These are phyloP conservation scores for Phlogophora meticulosa DNA, from an alignment of 2,888 invertebrate species.

Conservation along the genomic window DNA sequence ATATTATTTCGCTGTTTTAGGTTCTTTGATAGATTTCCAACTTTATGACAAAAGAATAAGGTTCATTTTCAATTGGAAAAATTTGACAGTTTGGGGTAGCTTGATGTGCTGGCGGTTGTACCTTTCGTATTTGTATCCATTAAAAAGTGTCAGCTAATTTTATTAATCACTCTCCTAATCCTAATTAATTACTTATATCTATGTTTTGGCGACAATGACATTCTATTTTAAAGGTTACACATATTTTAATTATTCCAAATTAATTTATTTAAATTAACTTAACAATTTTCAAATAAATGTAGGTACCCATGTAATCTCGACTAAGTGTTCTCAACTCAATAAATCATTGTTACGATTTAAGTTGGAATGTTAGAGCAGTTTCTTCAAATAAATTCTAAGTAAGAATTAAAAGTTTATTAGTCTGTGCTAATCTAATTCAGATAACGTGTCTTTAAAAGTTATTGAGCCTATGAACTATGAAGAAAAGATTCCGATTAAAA, in stretches of 20 bases:
- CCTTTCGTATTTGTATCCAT: no score
- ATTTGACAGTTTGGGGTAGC: no score
- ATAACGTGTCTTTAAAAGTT: neutral
- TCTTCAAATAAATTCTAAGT: constrained; percentile 9
- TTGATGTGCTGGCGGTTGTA: no score
- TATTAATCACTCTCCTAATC: constrained; percentile 23
- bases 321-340: neutral
- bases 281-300: constrained; percentile 10
- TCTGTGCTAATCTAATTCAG: constrained; percentile 11
- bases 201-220: neutral
- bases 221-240: neutral
- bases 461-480: neutral
- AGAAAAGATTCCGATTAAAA: neutral
- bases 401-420: constrained; percentile 8
- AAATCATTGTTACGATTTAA: constrained; percentile 24
- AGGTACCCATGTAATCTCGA: no score
- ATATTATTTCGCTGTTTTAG: neutral
- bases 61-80: no score
- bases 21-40: no score
- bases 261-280: constrained; percentile 16
- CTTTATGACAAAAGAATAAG: no score
- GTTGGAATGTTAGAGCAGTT: constrained; percentile 14
- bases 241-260: neutral
- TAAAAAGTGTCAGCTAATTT: constrained; percentile 8
- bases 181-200: constrained; percentile 9